Evolutionary conservation across 2,888 invertebrate genomes (phyloP), one percentile per base, ranked within the genome.

Genomic region (Lordiphosa andalusiaca): DNA sequence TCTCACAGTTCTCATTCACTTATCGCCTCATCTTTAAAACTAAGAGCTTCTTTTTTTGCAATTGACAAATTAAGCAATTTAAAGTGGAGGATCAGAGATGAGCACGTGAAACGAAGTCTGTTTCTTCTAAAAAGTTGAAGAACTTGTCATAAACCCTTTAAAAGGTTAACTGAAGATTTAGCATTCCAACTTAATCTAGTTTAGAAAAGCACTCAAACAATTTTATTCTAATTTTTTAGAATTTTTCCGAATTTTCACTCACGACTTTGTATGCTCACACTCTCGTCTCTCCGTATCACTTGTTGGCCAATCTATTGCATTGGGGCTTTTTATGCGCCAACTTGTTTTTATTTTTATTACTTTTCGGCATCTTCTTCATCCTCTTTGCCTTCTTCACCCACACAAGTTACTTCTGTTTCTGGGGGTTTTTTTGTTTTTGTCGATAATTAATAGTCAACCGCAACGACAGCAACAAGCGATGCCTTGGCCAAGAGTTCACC

Each of bases 381-480:
- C 30, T 10, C 23, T 6, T 12, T 10, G 56, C 30, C 57, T 44
- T 58, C 56, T 39, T 67, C 69, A 71, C 73, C 76, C 73, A 80
- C 73, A 62, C 19, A 16, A 10, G 41, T 36, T 35, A 30, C 36
- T 47, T 55, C 51, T 49, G 39, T 42, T 51, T 42, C 19, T 19
- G 41, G n/a, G n/a, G n/a, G 37, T 42, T 47, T 30, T 38, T 16
- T 16, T 16, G 16, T 50, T 67, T 65, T 65, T 57, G 57, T 61
- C 44, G 65, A 71, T 84, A 84, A 78, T 84, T 78, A 84, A 78
- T 81, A 73, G 77, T 53, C 71, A 73, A 66, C 55, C 61, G 51
- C 76, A 76, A 47, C 59, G 49, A 51, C 69, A 61, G 51, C 55
- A 49, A 64, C 12, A 25, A 44, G 33, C 33, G 44, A 44, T 69